Conservation (phyloP, 2,797 vertebrate species). For the Allobates femoralis region DNA sequence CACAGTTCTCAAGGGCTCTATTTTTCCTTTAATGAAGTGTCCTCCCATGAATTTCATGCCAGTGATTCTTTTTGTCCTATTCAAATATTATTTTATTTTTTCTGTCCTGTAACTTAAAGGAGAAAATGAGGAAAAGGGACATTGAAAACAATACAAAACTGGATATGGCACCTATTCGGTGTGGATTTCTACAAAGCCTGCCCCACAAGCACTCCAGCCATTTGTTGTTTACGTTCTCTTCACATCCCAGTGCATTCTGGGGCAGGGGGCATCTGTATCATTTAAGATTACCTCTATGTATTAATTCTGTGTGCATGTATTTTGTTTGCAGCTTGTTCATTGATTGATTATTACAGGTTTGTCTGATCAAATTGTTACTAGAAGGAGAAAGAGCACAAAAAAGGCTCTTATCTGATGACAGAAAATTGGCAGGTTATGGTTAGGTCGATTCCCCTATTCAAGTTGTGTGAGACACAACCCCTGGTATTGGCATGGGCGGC, state of each 20-base stretch:
- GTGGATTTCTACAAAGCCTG: neutral
- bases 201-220: neutral
- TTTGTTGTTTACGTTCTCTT: neutral
- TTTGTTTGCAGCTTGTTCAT: neutral
- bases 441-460: too few relatives aligned
- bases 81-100: neutral
- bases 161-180: neutral
- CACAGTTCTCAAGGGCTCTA: neutral
- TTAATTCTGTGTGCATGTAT: neutral
- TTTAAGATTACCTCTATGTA: neutral
- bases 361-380: neutral
- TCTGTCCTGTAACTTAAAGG: neutral
- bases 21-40: neutral
- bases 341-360: neutral
- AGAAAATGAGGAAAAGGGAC: neutral
- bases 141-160: neutral
- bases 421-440: too few relatives aligned
- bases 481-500: too few relatives aligned
- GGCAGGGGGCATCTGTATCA: neutral
- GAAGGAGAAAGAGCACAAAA: too few relatives aligned
- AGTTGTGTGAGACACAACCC: too few relatives aligned
- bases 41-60: neutral
- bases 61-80: neutral
- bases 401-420: too few relatives aligned
- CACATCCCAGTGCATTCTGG: neutral